Conservation (phyloP, 2,113 vertebrate genomes). For the Hydrolagus affinis region DNA sequence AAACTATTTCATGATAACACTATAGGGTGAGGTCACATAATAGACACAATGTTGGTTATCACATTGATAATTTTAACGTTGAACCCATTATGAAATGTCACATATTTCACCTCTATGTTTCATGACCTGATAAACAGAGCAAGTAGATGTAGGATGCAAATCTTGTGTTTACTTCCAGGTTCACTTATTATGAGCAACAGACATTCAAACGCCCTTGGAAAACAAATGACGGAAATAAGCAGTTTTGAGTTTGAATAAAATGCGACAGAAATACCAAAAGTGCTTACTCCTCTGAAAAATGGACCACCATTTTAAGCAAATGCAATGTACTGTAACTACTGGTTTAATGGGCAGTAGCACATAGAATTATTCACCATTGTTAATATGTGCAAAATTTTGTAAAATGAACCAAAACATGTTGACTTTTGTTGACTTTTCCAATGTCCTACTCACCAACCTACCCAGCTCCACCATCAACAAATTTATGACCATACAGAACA, state of each 20-base stretch:
- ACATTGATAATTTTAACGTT: no score
- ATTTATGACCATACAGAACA: no score
- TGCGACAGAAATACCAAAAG: background rate
- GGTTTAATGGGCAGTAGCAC: background rate
- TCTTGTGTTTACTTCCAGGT: background rate
- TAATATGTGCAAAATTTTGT: background rate
- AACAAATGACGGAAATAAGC: background rate
- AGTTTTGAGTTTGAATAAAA: background rate
- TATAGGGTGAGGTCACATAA: no score
- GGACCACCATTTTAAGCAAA: background rate
- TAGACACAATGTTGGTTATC: no score
- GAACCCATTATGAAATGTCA: no score
- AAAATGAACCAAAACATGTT: no score
- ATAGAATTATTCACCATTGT: background rate
- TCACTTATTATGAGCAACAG: background rate
- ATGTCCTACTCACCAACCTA: no score
- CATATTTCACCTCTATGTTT: background rate
- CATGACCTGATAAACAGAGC: background rate
- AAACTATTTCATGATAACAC: conserved; percentile 42
- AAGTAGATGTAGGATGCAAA: background rate
- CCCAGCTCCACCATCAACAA: no score
- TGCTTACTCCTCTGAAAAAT: background rate
- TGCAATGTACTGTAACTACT: background rate
- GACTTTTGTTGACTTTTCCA: no score
- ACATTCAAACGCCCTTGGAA: background rate